phyloP scores from a whole-genome alignment of 2,888 invertebrate species.

The Anaspis maculata region DNA sequence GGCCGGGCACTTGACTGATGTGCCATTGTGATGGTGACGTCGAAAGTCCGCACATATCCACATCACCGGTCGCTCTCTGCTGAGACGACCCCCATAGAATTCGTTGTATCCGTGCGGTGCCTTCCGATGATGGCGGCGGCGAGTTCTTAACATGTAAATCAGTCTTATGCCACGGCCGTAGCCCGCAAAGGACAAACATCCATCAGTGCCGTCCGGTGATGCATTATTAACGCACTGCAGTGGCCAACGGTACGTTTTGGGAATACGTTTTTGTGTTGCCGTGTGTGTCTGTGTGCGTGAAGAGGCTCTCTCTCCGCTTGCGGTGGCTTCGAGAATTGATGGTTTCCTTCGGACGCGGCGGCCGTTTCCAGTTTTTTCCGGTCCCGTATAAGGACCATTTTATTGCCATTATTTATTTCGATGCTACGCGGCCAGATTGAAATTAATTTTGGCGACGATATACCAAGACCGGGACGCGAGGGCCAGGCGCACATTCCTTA shows the following conservation, averaged over 20 bases:
- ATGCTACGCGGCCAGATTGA: too few relatives aligned
- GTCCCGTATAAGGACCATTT: conserved; percentile 5
- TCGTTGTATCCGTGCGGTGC: too few relatives aligned
- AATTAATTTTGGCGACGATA: too few relatives aligned
- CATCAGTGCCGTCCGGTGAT: conserved; percentile 12
- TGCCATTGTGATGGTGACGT: conserved; percentile 13
- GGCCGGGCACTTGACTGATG: conserved; percentile 14
- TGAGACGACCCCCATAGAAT: conserved; percentile 13
- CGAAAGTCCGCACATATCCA: conserved; percentile 10
- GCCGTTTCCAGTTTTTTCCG: conserved; percentile 8
- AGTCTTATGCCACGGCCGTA: conserved; percentile 10
- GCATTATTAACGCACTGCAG: conserved; percentile 15
- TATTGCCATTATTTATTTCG: too few relatives aligned
- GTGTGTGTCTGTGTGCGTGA: conserved; percentile 10
- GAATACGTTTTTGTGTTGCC: conserved; percentile 14
- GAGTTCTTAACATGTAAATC: conserved; percentile 15
- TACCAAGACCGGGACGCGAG: too few relatives aligned
- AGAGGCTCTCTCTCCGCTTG: too few relatives aligned
- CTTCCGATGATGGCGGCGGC: too few relatives aligned
- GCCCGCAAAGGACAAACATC: conserved; percentile 9
- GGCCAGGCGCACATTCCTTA: too few relatives aligned
- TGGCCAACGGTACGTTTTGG: too few relatives aligned
- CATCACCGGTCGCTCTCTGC: conserved; percentile 9
- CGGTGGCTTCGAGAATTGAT: too few relatives aligned
- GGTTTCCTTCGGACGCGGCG: conserved; percentile 12